Percentiles rank a stretch among this genome's conserved stretches.
Conservation (phyloP, 1,140 invertebrate genomes). For the Daktulosphaira vitifoliae region DNA sequence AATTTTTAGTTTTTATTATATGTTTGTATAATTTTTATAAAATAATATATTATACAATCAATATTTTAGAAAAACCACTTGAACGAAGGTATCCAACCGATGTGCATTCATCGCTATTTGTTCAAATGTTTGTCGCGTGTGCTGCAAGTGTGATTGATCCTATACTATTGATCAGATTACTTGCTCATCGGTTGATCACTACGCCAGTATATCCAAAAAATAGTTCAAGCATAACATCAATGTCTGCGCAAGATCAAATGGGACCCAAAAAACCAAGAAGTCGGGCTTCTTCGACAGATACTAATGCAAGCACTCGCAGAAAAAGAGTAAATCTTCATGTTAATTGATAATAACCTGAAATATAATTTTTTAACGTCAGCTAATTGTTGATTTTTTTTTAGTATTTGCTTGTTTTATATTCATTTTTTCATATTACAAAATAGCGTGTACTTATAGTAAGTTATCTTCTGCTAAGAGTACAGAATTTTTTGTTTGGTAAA, state of each 20-base stretch:
- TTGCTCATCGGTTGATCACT: slow-evolving; percentile 52
- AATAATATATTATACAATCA: no score
- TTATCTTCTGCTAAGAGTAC: no score
- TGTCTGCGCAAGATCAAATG: slow-evolving; percentile 42
- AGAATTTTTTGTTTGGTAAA: no score
- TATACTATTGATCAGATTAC: slow-evolving; percentile 51
- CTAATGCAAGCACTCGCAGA: slow-evolving; percentile 43
- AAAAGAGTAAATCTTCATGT: slow-evolving; percentile 38
- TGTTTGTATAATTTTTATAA: no score
- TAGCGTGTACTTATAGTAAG: no score
- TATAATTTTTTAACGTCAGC: no score
- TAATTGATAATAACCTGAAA: no score
- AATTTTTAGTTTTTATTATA: no score
- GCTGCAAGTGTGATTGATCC: slow-evolving; percentile 52
- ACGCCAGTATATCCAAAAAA: slow-evolving; percentile 46
- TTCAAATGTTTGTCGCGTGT: slow-evolving; percentile 45
- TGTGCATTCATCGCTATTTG: slow-evolving; percentile 40
- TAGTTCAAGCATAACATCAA: slow-evolving; percentile 44
- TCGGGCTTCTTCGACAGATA: slow-evolving; percentile 45
- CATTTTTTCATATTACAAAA: no score
- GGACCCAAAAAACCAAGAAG: slow-evolving; percentile 41
- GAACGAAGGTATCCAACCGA: slow-evolving; percentile 37
- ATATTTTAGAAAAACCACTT: no score
- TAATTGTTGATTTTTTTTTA: no score
- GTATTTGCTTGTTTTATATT: no score